Conservation (phyloP, 2,797 vertebrate genomes). For the Sparidentex hasta region DNA sequence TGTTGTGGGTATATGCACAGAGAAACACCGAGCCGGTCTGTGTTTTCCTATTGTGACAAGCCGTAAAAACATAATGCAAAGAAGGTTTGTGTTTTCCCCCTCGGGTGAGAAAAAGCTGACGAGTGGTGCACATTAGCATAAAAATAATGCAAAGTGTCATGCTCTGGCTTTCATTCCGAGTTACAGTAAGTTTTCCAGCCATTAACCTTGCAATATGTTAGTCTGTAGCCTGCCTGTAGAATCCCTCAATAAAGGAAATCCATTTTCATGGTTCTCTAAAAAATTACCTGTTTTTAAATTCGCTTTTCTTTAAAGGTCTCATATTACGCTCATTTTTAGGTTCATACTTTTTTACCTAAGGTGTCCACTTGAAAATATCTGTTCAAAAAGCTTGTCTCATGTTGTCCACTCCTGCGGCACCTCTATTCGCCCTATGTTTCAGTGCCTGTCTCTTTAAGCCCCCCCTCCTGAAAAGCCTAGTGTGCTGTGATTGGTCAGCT, state of each 20-base stretch:
- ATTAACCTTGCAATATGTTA: slow-evolving; percentile 77
- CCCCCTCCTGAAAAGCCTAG: no score
- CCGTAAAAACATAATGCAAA: slow-evolving; percentile 79
- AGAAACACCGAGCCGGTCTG: slow-evolving; percentile 58
- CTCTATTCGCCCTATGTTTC: no score
- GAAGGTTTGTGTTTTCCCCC: slow-evolving; percentile 68
- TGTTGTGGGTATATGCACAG: slow-evolving; percentile 62
- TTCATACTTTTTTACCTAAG: no score
- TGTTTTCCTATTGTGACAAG: slow-evolving; percentile 73
- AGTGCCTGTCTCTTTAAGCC: no score
- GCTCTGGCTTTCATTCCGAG: slow-evolving; percentile 71
- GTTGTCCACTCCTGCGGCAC: no score
- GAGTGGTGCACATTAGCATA: slow-evolving; percentile 79
- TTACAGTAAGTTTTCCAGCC: slow-evolving; percentile 73
- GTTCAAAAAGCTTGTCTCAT: no score
- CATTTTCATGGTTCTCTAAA: slow-evolving; percentile 45
- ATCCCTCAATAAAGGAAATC: slow-evolving; percentile 49
- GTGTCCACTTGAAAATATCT: no score
- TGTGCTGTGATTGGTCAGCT: no score
- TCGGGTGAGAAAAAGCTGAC: slow-evolving; percentile 66
- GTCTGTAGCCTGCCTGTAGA: slow-evolving; percentile 43
- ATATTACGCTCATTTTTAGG: no score
- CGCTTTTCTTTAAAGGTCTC: slow-evolving; percentile 18
- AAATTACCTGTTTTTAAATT: slow-evolving; percentile 13
- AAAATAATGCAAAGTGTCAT: slow-evolving; percentile 76